Evolutionary conservation across 2,113 vertebrate genomes (phyloP), one percentile per base, ranked within the genome.

Genomic region (Lipophrys pholis): DNA sequence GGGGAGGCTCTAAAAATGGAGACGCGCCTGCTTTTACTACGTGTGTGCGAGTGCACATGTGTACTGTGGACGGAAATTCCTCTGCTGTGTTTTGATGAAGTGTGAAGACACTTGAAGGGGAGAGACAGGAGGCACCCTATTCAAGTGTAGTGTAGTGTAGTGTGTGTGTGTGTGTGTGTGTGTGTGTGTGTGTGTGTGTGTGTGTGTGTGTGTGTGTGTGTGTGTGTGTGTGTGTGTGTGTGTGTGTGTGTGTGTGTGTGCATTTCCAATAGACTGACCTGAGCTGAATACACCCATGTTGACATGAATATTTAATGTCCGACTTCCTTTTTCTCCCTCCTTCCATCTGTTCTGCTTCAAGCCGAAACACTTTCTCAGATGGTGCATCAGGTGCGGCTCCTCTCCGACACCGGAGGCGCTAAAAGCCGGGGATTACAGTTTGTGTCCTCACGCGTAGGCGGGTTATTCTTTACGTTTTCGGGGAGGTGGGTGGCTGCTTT

Each of bases 1-100:
- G 70, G 57, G 69, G 62, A 78, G 51, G 43, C 57, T 81, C 84
- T 90, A 87, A 86, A 88, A 84, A 87, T 86, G 84, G 84, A 87
- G 38, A 50, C 38, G 45, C 72, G 48, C 17, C 1, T 36, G 43
- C n/a, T 45, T 62, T 36, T 69, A 48, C 72, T 12, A 56, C 5
- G 8, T 36, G 54, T 45, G 56, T 53, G 3, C 54, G 49, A 41
- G 55, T 39, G 41, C 8, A n/a, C 6, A 10, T 38, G 21, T 30
- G 21, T 30, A 30, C 21, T 4, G 21, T 30, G 21, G 21, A 30
- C 21, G 21, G 21, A 30, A 30, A 30, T 30, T 30, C 21, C 21
- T 30, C 21, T 4, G 21, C 21, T 30, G 21, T 30, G 21, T 30
- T 30, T 30, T 30, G 21, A 30, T 30, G 21, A 30, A 30, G 21